Base-by-base conservation (phyloP, 2,113 vertebrate species). In the Macroglossus sobrinus region DNA sequence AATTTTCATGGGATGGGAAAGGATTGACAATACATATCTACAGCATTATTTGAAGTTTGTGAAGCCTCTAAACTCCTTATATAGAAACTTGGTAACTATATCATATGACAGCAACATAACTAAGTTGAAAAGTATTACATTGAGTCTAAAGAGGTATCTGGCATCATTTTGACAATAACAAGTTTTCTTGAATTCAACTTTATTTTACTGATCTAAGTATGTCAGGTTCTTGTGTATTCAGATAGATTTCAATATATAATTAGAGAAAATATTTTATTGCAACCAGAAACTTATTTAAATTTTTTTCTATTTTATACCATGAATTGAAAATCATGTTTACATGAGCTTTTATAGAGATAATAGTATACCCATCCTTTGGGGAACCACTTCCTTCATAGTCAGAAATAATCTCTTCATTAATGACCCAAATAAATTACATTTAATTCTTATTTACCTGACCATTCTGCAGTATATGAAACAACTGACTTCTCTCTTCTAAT, bases 151-250 rank as follows among this genome's bases (percentile, higher is more conserved):
- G 47, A 80, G 33, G 38, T 92, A 95, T 93, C 95, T 92, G 84
- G 59, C 93, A 92, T 61, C 71, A 80, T 76, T 96, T 88, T 92
- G 75, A 97, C 57, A 96, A 84, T 88, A 94, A 61, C 53, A 87
- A 87, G 76, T 66, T 92, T 84, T 33, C 64, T 38, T 84, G 64
- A 94, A 93, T 94, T 94, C 84, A 91, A 81, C 75, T 92, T 88
- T 92, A 93, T 93, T 96, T 89, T 71, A 55, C 87, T 81, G 45
- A 94, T 92, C 28, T 84, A 88, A 93, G 53, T 79, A 88, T 96
- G 89, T 93, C 89, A 97, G 80, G n/a, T 75, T 93, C 33, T 88
- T 80, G 6, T 84, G 59, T 96, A 89, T 71, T 97, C 89, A 80
- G 57, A 93, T 94, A 71, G 68, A 82, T 69, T 87, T 45, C 21